A percentile compares a stretch with the other conserved stretches of the same genome.
Conservation (phyloP, 2,797 vertebrate species). For the Nyctalus aviator region DNA sequence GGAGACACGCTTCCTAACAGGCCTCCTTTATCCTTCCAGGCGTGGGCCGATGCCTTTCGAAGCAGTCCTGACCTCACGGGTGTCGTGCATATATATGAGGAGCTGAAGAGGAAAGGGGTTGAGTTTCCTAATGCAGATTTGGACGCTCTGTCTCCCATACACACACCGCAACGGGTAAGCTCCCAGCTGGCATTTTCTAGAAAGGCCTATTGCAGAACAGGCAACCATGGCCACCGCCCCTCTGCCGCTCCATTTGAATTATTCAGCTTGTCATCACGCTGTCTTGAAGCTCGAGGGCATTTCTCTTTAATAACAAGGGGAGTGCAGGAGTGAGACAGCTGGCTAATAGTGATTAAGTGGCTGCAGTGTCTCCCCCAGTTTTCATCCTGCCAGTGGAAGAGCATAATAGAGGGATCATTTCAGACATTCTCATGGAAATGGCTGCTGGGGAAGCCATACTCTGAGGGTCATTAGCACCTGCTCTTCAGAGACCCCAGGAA, state of each 20-base stretch:
- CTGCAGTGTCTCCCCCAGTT: slow-evolving; percentile 21
- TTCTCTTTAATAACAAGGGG: slow-evolving; percentile 75
- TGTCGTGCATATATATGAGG: slow-evolving; percentile 98
- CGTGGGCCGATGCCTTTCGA: slow-evolving; percentile 99
- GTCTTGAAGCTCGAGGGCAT: slow-evolving; percentile 72
- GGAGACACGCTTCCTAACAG: slow-evolving; percentile 30
- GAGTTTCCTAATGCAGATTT: slow-evolving; percentile 97
- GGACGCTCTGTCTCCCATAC: slow-evolving; percentile 97
- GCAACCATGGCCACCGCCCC: neutral
- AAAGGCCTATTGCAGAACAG: neutral
- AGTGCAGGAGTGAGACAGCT: slow-evolving; percentile 68
- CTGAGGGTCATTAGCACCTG: slow-evolving; percentile 8
- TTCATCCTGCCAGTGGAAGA: slow-evolving; percentile 39
- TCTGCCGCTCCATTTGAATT: slow-evolving; percentile 61
- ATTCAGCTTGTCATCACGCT: slow-evolving; percentile 65
- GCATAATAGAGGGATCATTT: slow-evolving; percentile 39
- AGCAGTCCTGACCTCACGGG: slow-evolving; percentile 98
- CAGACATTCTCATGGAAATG: slow-evolving; percentile 9
- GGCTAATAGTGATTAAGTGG: slow-evolving; percentile 71
- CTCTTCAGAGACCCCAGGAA: slow-evolving; percentile 40
- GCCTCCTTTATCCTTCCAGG: slow-evolving; percentile 87
- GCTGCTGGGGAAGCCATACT: slow-evolving; percentile 46
- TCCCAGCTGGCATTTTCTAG: slow-evolving; percentile 59
- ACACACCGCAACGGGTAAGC: slow-evolving; percentile 96
- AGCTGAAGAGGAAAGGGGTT: slow-evolving; percentile 98